These are phyloP conservation scores for Ginglymostoma cirratum DNA, from an alignment of 2,113 vertebrate genomes.

Conservation along the genomic window DNA sequence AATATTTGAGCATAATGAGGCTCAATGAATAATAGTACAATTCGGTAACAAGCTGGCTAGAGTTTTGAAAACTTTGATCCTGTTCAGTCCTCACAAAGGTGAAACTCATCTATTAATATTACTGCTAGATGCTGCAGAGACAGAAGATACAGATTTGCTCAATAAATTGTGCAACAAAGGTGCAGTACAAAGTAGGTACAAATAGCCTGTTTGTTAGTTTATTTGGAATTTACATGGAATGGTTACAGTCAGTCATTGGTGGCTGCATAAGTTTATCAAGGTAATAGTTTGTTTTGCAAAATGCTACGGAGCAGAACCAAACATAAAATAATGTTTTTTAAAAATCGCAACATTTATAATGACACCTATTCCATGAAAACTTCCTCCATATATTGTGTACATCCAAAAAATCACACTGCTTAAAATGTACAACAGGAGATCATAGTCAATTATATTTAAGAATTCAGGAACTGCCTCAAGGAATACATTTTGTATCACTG, in stretches of 20 bases:
- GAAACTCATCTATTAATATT: neutral
- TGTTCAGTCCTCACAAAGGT: neutral
- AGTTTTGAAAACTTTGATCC: neutral
- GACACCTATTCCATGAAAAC: neutral
- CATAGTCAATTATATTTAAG: neutral
- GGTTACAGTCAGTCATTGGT: neutral
- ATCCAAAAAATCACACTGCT: neutral
- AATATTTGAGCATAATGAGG: conserved; percentile 4
- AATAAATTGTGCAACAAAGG: neutral
- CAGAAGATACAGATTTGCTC: neutral
- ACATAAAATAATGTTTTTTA: neutral
- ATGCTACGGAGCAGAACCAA: neutral
- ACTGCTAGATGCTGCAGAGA: neutral
- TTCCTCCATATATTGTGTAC: neutral
- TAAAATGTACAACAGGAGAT: neutral
- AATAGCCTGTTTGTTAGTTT: neutral
- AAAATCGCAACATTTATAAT: neutral
- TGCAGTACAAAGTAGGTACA: neutral
- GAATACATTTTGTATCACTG: neutral
- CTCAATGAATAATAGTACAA: neutral
- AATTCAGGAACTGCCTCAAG: neutral
- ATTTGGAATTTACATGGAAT: neutral
- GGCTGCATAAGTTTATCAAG: neutral
- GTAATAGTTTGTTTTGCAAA: neutral
- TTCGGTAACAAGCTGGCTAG: neutral